phyloP scores from a whole-genome alignment of 1,140 invertebrate species.

The Microplitis demolitor region DNA sequence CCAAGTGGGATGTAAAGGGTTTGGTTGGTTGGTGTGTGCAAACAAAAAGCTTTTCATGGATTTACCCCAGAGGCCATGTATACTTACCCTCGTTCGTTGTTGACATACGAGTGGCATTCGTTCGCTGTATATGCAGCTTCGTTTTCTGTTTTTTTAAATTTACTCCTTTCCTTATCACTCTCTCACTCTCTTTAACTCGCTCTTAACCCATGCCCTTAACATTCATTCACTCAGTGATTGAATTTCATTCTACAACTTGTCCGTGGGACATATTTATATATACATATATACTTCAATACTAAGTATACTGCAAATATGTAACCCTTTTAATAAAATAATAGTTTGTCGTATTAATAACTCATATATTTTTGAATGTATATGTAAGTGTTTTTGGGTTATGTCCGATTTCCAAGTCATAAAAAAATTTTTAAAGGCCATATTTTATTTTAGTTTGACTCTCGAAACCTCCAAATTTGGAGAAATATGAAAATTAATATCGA shows the following conservation, averaged over 20 bases:
- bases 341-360: too few relatives aligned
- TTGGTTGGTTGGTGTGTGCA: constrained; percentile 22
- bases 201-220: neutral
- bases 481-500: too few relatives aligned
- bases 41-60: constrained; percentile 36
- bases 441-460: too few relatives aligned
- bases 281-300: too few relatives aligned
- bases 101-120: constrained; percentile 27
- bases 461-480: too few relatives aligned
- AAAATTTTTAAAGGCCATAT: too few relatives aligned
- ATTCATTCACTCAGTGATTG: constrained; percentile 10
- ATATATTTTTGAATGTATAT: too few relatives aligned
- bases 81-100: constrained; percentile 30
- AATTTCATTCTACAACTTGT: constrained; percentile 17
- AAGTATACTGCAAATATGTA: too few relatives aligned
- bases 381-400: too few relatives aligned
- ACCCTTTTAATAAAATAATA: too few relatives aligned
- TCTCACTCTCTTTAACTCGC: neutral
- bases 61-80: constrained; percentile 29
- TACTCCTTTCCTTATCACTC: constrained; percentile 2
- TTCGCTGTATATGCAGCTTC: constrained; percentile 19
- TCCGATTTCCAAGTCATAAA: neutral
- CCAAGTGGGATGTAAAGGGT: neutral
- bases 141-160: constrained; percentile 9
- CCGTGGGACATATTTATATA: neutral